Percentiles rank a stretch among this genome's conserved stretches.
Evolutionary conservation across 2,797 vertebrate species (phyloP).

Genomic region (Gallinago nigripennis): DNA sequence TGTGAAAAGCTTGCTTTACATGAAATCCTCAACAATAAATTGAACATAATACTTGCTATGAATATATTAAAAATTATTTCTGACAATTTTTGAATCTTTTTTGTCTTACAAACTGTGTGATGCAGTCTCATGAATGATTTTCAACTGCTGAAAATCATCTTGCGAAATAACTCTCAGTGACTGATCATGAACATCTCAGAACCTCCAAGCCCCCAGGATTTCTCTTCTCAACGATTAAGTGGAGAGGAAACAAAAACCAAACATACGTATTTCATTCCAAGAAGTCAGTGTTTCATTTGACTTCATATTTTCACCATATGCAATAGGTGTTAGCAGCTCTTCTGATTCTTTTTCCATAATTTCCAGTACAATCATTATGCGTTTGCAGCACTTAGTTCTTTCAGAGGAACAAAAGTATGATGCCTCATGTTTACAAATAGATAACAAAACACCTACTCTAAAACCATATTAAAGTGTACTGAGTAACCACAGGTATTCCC

Average conservation of each 20-base stretch:
- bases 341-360: not conserved
- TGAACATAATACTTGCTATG: not conserved
- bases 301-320: not conserved
- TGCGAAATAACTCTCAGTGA: not conserved
- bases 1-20: not conserved
- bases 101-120: not conserved
- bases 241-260: not conserved
- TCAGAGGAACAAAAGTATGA: not conserved
- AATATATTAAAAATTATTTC: not conserved
- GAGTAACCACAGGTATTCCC: not conserved
- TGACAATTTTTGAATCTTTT: not conserved
- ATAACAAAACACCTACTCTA: not conserved
- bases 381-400: not conserved
- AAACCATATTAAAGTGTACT: not conserved
- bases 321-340: not conserved
- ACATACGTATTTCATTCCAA: not conserved
- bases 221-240: not conserved
- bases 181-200: not conserved
- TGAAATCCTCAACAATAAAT: not conserved
- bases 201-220: not conserved
- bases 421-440: not conserved
- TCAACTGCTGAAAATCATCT: not conserved
- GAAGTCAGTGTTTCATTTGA: not conserved
- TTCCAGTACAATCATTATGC: not conserved
- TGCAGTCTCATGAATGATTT: not conserved